Conservation (phyloP, 2,797 vertebrate genomes). For the Periophthalmus magnuspinnatus region DNA sequence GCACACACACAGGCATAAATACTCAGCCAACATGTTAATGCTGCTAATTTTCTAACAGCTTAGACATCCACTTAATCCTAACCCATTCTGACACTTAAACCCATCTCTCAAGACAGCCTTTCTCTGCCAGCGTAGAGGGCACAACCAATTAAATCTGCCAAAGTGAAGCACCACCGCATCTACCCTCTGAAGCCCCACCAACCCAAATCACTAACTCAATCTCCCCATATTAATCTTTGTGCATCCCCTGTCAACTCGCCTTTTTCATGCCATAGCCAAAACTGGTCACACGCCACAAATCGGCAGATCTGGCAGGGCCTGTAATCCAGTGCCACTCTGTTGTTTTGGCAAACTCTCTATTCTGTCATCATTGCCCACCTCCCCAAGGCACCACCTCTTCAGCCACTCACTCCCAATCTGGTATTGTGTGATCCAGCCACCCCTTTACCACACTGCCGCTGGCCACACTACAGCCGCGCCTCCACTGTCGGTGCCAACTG, state of each 20-base stretch:
- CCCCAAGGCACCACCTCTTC: slow-evolving; percentile 66
- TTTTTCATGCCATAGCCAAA: slow-evolving; percentile 65
- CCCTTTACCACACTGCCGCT: slow-evolving; percentile 66
- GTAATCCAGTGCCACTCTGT: slow-evolving; percentile 73
- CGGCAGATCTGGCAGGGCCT: slow-evolving; percentile 59
- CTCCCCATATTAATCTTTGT: slow-evolving; percentile 69
- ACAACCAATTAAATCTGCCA: slow-evolving; percentile 67
- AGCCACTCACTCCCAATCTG: slow-evolving; percentile 67
- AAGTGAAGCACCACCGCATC: slow-evolving; percentile 57
- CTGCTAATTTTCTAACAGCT: slow-evolving; percentile 50
- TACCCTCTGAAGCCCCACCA: slow-evolving; percentile 41
- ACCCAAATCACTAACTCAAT: slow-evolving; percentile 67
- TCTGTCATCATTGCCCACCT: slow-evolving; percentile 70
- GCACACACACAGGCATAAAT: slow-evolving; percentile 27
- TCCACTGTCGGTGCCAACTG: slow-evolving; percentile 68
- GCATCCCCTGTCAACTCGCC: slow-evolving; percentile 68
- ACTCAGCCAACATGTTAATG: slow-evolving; percentile 22
- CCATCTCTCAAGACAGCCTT: slow-evolving; percentile 62
- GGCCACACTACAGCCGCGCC: slow-evolving; percentile 62
- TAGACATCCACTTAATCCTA: slow-evolving; percentile 61
- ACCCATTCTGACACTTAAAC: slow-evolving; percentile 65
- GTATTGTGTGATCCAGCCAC: slow-evolving; percentile 71
- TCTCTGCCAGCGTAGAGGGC: slow-evolving; percentile 57
- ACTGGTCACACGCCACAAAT: slow-evolving; percentile 66
- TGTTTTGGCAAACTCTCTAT: slow-evolving; percentile 66